A percentile compares a stretch with the other conserved stretches of the same genome.
Conservation (phyloP, 2,113 vertebrate genomes). For the Toxotes chatareus region DNA sequence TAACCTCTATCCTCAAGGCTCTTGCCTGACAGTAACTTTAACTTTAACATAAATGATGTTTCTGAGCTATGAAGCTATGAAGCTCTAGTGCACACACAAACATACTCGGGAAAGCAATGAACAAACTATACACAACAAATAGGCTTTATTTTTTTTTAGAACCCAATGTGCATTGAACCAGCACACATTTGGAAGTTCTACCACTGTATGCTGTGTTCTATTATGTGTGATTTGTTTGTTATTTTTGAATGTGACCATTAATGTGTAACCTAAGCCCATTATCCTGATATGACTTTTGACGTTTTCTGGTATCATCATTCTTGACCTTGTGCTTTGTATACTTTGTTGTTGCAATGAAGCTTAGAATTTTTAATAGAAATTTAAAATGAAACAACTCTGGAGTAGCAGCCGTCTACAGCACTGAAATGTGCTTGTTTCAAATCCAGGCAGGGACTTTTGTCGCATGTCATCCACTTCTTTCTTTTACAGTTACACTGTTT, state of each 20-base stretch:
- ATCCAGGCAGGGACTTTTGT: background rate
- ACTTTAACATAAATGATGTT: constrained; percentile 63
- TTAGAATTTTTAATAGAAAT: background rate
- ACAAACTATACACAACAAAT: constrained; percentile 21
- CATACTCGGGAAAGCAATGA: constrained; percentile 6
- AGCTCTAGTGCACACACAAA: background rate
- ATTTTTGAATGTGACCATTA: constrained; percentile 3
- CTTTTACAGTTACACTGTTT: constrained; percentile 26
- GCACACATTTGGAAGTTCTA: constrained; percentile 3
- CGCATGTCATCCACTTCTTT: background rate
- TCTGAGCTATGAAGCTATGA: constrained; percentile 41
- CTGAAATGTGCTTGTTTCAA: constrained; percentile 22
- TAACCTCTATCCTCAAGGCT: constrained; percentile 72
- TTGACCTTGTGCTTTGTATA: background rate
- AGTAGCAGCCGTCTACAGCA: background rate
- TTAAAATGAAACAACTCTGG: background rate
- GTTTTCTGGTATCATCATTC: background rate
- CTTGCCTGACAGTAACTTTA: constrained; percentile 60
- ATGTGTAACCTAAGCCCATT: background rate
- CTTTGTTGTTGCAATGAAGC: background rate
- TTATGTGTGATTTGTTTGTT: background rate
- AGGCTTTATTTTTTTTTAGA: background rate
- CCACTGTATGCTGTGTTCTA: background rate
- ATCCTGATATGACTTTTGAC: background rate
- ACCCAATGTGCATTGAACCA: background rate